phyloP scores from a whole-genome alignment of 1,140 invertebrate species.

The Macrobrachium rosenbergii region DNA sequence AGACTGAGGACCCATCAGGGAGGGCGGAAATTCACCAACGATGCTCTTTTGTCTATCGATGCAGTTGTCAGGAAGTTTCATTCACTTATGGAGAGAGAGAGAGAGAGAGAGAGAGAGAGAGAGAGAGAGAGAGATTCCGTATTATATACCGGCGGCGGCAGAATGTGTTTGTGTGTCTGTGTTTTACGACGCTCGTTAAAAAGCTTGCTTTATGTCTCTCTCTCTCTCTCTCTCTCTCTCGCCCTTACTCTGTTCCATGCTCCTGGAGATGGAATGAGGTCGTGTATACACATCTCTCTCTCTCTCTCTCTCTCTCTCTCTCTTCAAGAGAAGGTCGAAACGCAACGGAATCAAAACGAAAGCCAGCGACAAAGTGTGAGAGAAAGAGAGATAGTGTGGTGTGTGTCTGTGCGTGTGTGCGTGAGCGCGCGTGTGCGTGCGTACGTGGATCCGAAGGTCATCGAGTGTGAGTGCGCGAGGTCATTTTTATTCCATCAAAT shows the following conservation, averaged over 20 bases:
- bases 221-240: not conserved
- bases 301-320: not conserved
- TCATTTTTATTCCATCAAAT: constrained; percentile 66
- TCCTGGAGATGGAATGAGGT: too few species aligned
- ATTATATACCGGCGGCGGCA: too few species aligned
- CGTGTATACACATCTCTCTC: not conserved
- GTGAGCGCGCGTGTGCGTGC: too few species aligned
- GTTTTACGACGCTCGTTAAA: not conserved
- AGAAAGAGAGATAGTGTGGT: too few species aligned
- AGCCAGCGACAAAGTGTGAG: not conserved
- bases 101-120: not conserved
- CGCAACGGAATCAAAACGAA: too few species aligned
- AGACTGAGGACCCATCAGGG: too few species aligned
- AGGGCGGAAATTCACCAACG: not conserved
- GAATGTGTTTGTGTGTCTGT: not conserved
- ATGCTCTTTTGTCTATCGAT: constrained; percentile 55
- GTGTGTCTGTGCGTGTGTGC: too few species aligned
- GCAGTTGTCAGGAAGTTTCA: constrained; percentile 39
- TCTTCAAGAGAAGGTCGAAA: not conserved
- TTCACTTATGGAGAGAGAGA: constrained; percentile 3
- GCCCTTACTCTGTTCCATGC: not conserved
- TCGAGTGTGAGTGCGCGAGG: constrained; percentile 41
- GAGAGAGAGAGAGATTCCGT: too few species aligned
- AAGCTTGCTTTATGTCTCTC: not conserved
- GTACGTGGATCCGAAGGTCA: constrained; percentile 29